Evolutionary conservation across 2,797 vertebrate genomes (phyloP), one percentile per base, ranked within the genome.

Genomic region (Caiman crocodilus): DNA sequence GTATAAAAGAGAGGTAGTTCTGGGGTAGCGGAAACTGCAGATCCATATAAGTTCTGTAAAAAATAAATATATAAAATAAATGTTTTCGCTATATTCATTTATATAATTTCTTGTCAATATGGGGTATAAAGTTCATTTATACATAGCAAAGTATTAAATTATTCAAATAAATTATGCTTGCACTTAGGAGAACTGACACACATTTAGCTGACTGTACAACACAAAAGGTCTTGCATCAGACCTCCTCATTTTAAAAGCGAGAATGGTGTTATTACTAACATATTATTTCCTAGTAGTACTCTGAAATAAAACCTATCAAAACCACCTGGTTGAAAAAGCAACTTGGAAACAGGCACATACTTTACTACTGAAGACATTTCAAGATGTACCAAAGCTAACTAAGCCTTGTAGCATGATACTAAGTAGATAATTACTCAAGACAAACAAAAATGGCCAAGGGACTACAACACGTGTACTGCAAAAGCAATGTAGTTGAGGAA

Each of bases 1-100:
- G 98, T 99, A 87, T 98, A 98, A 96, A 99, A 99, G 79, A 99
- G 97, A 0, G 99, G 99, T 60, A 99, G 97, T 71, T 98, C 97
- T 5, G 99, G 98, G 69, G 96, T 92, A 2, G 82, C 10, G 88
- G 98, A 93, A 85, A 99, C 97, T 2, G 94, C 85, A 60, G 97
- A 93, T 95, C 98, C 98, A 78, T 98, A 89, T 50, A 98, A 97
- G 30, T 98, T 98, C 99, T 99, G 97, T 14, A 85, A 90, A 93
- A 91, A 95, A 77, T 35, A 80, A 79, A 77, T 75, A 92, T 30
- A 90, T 1, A 87, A 78, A 93, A 90, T 9, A 35, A 50, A 9
- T 7, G 2, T 16, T 89, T 75, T 89, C 84, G 9, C 4, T 20
- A 56, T 15, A 73, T 30, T 63, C 20, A 61, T 77, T 86, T 61